Conservation (phyloP, 2,113 vertebrate species). For the Brevimyrus niger region DNA sequence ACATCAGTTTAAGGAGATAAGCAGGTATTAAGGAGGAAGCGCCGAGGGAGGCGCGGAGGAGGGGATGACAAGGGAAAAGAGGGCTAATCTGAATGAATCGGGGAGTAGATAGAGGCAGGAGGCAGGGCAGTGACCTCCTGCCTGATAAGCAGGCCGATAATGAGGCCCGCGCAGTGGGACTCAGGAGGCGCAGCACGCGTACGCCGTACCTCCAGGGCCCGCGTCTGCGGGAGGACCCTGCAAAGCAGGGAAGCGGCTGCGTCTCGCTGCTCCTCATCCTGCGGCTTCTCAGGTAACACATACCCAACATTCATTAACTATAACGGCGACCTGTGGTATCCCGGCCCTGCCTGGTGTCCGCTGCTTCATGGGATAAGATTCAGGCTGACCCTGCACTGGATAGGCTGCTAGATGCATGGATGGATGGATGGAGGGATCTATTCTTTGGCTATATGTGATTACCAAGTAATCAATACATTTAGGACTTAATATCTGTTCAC, state of each 20-base stretch:
- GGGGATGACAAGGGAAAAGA: background rate
- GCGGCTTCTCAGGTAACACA: background rate
- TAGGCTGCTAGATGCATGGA: background rate
- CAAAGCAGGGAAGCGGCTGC: background rate
- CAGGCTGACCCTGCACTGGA: background rate
- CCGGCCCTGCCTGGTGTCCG: background rate
- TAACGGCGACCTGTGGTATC: background rate
- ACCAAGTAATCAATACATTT: background rate
- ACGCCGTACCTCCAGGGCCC: background rate
- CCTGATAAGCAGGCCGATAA: background rate
- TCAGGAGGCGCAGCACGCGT: background rate
- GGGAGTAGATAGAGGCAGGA: background rate
- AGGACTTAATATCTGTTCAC: background rate
- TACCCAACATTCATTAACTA: background rate
- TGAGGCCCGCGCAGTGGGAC: background rate
- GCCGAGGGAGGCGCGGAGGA: background rate
- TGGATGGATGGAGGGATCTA: background rate
- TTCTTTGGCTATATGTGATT: background rate
- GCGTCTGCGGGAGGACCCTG: background rate
- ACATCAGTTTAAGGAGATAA: background rate
- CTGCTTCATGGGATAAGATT: background rate
- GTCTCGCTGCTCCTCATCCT: background rate
- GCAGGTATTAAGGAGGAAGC: background rate
- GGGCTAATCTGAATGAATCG: background rate
- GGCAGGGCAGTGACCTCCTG: background rate